phyloP scores from a whole-genome alignment of 1,140 invertebrate genomes.

The Cydia strobilella region DNA sequence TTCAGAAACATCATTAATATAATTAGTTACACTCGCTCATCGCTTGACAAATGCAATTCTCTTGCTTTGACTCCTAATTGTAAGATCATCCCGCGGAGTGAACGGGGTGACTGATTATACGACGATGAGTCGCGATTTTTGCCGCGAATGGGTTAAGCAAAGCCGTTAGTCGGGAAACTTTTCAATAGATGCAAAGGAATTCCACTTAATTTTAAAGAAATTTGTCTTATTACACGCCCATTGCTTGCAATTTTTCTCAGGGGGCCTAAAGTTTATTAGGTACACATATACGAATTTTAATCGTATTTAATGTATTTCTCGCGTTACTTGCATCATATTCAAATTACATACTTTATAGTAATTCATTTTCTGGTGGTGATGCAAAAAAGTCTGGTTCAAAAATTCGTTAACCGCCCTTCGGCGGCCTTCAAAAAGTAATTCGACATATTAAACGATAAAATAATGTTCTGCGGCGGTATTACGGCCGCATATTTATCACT shows the following conservation, averaged over 20 bases:
- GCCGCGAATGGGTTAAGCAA: constrained; percentile 45
- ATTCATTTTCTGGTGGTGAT: no score
- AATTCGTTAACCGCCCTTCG: no score
- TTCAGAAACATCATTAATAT: background rate
- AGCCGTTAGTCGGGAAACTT: constrained; percentile 11
- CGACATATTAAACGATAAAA: background rate
- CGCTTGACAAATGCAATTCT: background rate
- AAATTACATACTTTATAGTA: no score
- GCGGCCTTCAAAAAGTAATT: background rate
- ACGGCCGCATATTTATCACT: no score
- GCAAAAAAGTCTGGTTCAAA: no score
- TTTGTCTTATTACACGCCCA: constrained; percentile 31
- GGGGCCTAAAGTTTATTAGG: background rate
- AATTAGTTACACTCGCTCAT: background rate
- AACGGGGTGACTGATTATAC: constrained; percentile 64
- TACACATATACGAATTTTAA: background rate
- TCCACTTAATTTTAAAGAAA: constrained; percentile 32
- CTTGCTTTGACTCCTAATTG: constrained; percentile 63
- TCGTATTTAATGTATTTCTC: no score
- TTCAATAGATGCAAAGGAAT: constrained; percentile 28
- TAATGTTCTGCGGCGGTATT: no score
- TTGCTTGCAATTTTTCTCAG: constrained; percentile 13
- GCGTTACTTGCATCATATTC: no score
- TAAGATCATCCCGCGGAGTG: constrained; percentile 59
- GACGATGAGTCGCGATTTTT: constrained; percentile 59